Base-by-base conservation (phyloP, 2,797 vertebrate genomes). In the Sebastes nivosus region DNA sequence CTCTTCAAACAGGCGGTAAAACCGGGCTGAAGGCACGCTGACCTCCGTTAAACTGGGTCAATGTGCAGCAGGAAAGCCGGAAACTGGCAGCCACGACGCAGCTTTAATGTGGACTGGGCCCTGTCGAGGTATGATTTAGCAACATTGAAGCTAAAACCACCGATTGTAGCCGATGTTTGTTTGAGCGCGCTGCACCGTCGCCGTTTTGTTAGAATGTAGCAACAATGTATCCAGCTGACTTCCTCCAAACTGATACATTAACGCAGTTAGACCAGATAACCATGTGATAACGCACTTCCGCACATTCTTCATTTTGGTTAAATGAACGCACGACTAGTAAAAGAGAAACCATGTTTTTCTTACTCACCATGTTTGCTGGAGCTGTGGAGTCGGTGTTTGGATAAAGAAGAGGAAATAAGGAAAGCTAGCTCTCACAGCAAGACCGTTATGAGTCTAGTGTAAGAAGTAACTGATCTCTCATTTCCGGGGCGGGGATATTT, bases 321-420 rank as follows among this genome's bases (percentile, higher is more conserved):
- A n/a, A 64, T 38, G 4, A n/a, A 55, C 0, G 34, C 2, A 24
- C 5, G 22, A 55, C 5, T 32, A 13, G 9, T 2, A 7, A 38
- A 38, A 22, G 1, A 20, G 25, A 34, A 18, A 22, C 4, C 32
- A 13, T 1, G 14, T 2, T 18, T 30, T 25, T 2, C n/a, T 20
- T 20, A 82, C 81, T 88, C 59, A 88, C 84, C 87, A 88, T 88
- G 1, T 69, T 80, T 64, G 0, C 8, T 59, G 52, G 64, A n/a
- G 29, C 0, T 46, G 6, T 12, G 18, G 12, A 18, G 11, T 72
- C 1, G 3, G 8, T 24, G 2, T 8, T 22, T 2, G 1, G 11
- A 34, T 61, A 9, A 6, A 38, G 29, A 22, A 29, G 42, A 20
- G 0, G 46, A 61, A 61, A 34, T 4, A 12, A 27, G 20, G 1